Percentiles rank a stretch among this genome's conserved stretches.
phyloP scores from a whole-genome alignment of 2,797 vertebrate species.

The Perdix hodgsoniae region DNA sequence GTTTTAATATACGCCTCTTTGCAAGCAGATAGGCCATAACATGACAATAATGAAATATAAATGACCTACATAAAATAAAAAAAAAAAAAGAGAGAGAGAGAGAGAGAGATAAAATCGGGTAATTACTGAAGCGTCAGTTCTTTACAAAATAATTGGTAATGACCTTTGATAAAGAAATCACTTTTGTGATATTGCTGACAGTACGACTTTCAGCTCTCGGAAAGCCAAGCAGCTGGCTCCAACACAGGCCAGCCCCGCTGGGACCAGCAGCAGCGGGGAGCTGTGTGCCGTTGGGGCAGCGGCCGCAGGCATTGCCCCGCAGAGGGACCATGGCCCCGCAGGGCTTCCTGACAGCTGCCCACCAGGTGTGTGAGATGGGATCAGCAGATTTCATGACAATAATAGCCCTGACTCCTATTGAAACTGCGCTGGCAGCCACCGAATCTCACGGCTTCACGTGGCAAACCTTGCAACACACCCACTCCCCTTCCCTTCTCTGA shows the following conservation, averaged over 20 bases:
- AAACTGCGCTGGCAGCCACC: slow-evolving; percentile 46
- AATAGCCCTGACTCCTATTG: neutral
- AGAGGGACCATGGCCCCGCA: neutral
- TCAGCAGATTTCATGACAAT: too few relatives aligned
- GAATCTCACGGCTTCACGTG: slow-evolving; percentile 58
- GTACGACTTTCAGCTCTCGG: slow-evolving; percentile 1
- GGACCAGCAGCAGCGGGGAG: neutral
- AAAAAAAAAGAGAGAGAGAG: too few relatives aligned
- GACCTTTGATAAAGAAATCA: slow-evolving; percentile 72
- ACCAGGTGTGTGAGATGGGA: too few relatives aligned
- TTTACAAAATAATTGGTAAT: slow-evolving; percentile 67
- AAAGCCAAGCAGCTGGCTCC: neutral
- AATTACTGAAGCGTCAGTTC: slow-evolving; percentile 48
- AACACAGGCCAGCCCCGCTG: neutral
- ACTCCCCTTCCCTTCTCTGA: slow-evolving; percentile 65
- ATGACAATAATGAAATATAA: slow-evolving; percentile 61
- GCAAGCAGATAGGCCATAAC: slow-evolving; percentile 46
- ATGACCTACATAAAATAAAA: slow-evolving; percentile 9
- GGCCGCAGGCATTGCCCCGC: too few relatives aligned
- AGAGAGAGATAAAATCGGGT: slow-evolving; percentile 55
- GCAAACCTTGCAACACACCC: slow-evolving; percentile 71
- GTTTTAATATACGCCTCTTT: slow-evolving; percentile 50
- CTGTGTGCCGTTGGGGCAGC: neutral
- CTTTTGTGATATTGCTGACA: slow-evolving; percentile 45
- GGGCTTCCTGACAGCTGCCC: too few relatives aligned